Evolutionary conservation across 2,113 vertebrate species (phyloP).

Genomic region (Osmerus mordax): DNA sequence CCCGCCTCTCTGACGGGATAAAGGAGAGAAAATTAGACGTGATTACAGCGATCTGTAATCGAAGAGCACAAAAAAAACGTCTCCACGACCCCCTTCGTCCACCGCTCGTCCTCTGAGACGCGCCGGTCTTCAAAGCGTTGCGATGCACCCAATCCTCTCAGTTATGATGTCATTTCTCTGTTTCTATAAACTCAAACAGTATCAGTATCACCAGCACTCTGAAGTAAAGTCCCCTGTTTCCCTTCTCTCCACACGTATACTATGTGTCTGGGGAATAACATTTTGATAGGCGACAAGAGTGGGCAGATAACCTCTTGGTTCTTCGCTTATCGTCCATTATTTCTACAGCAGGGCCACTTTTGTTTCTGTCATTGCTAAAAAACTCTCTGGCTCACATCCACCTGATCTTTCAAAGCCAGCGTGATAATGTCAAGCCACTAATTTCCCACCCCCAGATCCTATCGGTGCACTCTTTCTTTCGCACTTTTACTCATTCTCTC

Average conservation of each 20-base stretch:
- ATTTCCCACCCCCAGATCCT: conserved; percentile 38
- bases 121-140: not conserved
- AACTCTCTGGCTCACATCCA: not conserved
- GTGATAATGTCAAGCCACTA: conserved; percentile 41
- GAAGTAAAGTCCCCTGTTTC: not conserved
- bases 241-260: not conserved
- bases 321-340: conserved; percentile 13
- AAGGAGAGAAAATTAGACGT: conserved; percentile 21
- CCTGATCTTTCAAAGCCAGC: conserved; percentile 20
- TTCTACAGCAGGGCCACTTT: conserved; percentile 21
- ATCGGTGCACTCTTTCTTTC: not conserved
- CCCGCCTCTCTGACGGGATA: conserved; percentile 8
- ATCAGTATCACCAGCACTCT: not conserved
- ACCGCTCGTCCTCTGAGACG: not conserved
- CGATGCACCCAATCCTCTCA: not conserved
- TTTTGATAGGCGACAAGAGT: not conserved
- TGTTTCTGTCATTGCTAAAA: conserved; percentile 14
- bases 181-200: not conserved
- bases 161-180: conserved; percentile 1
- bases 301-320: not conserved
- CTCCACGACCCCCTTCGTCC: not conserved
- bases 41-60: not conserved
- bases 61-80: not conserved
- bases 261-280: not conserved
- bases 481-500: not conserved